Evolutionary conservation across 1,140 invertebrate species (phyloP).

Genomic region (Nasonia giraulti): DNA sequence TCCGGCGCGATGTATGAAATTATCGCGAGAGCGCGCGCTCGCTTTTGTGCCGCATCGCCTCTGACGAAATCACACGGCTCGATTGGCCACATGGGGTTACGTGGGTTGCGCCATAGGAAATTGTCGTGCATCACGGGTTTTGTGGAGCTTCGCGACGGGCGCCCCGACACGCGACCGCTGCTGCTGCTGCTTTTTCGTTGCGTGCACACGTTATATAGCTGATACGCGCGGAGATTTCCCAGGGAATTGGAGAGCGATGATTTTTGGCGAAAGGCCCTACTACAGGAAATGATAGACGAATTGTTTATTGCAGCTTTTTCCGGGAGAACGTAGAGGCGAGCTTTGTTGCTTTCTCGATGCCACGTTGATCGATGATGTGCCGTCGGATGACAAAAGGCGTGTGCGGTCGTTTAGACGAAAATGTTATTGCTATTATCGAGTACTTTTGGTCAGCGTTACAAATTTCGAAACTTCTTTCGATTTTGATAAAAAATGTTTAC

Average conservation of each 20-base stretch:
- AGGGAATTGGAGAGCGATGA: background rate
- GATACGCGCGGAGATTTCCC: background rate
- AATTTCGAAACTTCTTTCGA: background rate
- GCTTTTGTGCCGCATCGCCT: background rate
- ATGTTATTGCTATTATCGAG: too few relatives aligned
- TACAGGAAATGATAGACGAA: constrained; percentile 32
- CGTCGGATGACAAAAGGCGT: too few relatives aligned
- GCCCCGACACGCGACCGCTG: constrained; percentile 10
- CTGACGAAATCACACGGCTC: constrained; percentile 26
- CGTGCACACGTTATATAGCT: background rate
- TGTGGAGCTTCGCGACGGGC: background rate
- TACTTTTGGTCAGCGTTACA: too few relatives aligned
- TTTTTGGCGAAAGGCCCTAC: background rate
- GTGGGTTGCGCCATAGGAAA: constrained; percentile 1
- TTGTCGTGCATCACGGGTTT: constrained; percentile 27
- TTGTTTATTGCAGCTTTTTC: constrained; percentile 32
- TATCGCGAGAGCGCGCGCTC: constrained; percentile 10
- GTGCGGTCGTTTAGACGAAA: too few relatives aligned
- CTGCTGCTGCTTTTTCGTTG: background rate
- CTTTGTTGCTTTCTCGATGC: background rate
- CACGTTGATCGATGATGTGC: too few relatives aligned
- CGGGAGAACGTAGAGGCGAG: background rate
- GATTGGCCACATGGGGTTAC: constrained; percentile 5
- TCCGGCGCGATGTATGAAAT: constrained; percentile 39
- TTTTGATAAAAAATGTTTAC: too few relatives aligned